Percentiles rank a stretch among this genome's conserved stretches.
Evolutionary conservation across 2,113 vertebrate species (phyloP).

Genomic region (Eidolon helvum): DNA sequence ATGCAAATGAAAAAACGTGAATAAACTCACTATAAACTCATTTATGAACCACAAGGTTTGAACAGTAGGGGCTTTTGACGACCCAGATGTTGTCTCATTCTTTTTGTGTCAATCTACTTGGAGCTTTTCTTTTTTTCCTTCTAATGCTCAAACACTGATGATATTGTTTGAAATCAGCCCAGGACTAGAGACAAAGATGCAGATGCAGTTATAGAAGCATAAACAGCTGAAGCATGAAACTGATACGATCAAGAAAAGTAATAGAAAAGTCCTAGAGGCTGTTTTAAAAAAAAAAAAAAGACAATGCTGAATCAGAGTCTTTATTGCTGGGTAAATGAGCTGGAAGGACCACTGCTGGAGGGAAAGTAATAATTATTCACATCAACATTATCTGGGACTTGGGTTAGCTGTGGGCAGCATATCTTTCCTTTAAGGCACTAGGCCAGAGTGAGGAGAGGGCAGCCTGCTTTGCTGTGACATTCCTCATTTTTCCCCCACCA

Average conservation of each 20-base stretch:
- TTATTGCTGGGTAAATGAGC: constrained; percentile 25
- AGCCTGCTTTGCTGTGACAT: neutral
- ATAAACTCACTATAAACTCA: neutral
- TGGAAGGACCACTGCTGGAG: constrained; percentile 18
- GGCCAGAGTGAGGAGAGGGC: neutral
- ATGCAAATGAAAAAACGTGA: neutral
- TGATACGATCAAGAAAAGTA: constrained; percentile 44
- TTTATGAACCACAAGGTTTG: neutral
- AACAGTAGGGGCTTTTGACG: neutral
- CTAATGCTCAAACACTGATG: constrained; percentile 39
- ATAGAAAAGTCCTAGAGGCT: constrained; percentile 51
- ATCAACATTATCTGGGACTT: neutral
- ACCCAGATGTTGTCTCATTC: constrained; percentile 44
- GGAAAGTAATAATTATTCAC: constrained; percentile 35
- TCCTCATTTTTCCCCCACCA: neutral
- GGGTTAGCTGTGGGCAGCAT: neutral
- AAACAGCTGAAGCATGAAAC: constrained; percentile 58
- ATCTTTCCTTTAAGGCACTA: neutral
- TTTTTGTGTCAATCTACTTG: constrained; percentile 19
- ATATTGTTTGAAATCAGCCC: constrained; percentile 35
- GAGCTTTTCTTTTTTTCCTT: neutral
- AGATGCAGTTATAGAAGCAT: constrained; percentile 18
- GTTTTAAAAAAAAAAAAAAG: neutral
- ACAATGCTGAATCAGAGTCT: constrained; percentile 10
- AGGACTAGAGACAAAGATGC: constrained; percentile 34